Evolutionary conservation across 1,140 invertebrate species (phyloP), one percentile per base, ranked within the genome.

Genomic region (Drosophila kikkawai): DNA sequence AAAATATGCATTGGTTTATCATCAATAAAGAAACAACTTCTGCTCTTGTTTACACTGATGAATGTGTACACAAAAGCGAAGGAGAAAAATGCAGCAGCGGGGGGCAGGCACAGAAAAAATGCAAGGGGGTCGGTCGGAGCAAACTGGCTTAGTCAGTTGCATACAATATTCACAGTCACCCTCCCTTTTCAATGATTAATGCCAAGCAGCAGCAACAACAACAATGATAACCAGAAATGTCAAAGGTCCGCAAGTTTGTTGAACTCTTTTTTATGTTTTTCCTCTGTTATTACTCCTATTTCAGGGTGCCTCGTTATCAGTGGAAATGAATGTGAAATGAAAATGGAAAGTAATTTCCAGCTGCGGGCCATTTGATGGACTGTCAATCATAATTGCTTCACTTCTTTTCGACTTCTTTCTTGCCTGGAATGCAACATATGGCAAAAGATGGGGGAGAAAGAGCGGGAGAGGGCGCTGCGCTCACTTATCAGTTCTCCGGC

Each of bases 1-100:
- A 81, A 88, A 78, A 80, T 81, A 90, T 88, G 84, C 85, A 75
- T 90, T 84, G 84, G 67, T 88, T 88, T 88, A 87, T 90, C 84
- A 88, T 75, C 76, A 78, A 58, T 67, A 67, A 77, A 84, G 70
- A 74, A 74, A 74, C 70, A 74, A 74, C 70, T 74, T 74, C 70
- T 74, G 69, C 70, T 73, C 70, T 84, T 88, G 85, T 90, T 84
- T 84, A 88, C 84, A 81, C 68, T 90, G 87, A 84, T 75, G 83
- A 74, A 73, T 74, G 68, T 73, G 70, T 74, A 73, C 58, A 74
- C 70, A 74, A 71, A 77, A 86, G 58, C 58, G 53, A 32, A 58
- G 70, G 56, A 56, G 53, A 59, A 58, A 68, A 68, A 47, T 77
- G 75, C 68, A 55, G 36, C 48, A 75, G 42, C 45, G 41, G 37